Percentiles rank a stretch among this genome's conserved stretches.
These are phyloP conservation scores for Mormyrus proboscirostris DNA, from an alignment of 2,797 vertebrate species.

Conservation along the genomic window DNA sequence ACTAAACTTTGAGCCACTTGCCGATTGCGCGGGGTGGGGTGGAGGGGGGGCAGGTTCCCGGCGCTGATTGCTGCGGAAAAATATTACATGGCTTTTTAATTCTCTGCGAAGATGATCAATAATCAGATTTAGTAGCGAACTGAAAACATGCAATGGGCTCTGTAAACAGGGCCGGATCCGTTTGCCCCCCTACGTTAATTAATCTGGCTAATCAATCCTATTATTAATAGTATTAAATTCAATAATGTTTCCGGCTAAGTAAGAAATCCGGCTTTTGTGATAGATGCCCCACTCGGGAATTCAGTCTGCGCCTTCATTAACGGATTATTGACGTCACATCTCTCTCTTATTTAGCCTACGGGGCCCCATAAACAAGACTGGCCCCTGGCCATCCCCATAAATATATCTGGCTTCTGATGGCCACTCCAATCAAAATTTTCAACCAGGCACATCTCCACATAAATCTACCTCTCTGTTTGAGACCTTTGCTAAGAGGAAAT, in stretches of 20 bases:
- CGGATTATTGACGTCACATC: neutral
- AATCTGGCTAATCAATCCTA: neutral
- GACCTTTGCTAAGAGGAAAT: neutral
- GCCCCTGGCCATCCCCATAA: neutral
- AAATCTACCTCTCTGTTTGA: neutral
- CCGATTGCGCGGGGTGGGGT: neutral
- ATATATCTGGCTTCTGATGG: neutral
- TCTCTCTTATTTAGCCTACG: neutral
- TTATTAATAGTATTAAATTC: neutral
- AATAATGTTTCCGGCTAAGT: neutral
- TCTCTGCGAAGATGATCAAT: neutral
- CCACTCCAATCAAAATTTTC: neutral
- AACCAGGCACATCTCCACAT: neutral
- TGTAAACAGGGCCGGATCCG: neutral
- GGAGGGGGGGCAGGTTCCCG: too few relatives aligned
- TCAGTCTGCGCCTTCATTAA: neutral
- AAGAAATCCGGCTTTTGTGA: neutral
- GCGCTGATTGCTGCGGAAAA: neutral
- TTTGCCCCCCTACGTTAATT: neutral
- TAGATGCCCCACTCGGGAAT: neutral
- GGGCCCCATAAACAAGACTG: neutral
- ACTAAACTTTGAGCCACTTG: neutral
- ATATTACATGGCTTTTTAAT: neutral
- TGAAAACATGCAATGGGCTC: neutral
- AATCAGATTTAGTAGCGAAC: neutral